Base-by-base conservation (phyloP, 2,888 invertebrate species). In the Drosophila diplacantha region DNA sequence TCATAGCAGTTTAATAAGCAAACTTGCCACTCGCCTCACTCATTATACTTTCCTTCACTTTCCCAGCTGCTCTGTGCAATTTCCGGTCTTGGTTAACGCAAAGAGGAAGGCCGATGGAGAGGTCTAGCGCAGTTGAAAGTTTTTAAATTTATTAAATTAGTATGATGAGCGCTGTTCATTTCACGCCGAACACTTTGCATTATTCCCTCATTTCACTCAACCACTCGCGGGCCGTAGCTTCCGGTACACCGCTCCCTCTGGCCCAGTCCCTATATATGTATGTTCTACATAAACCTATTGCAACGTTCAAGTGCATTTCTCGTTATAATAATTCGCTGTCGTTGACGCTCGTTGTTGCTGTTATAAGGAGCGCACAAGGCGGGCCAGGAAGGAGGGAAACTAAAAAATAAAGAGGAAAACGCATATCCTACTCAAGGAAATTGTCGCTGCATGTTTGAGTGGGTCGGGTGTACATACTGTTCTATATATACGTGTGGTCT, bases 81-180 rank as follows among this genome's bases (percentile, higher is more conserved):
- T 18, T 26, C n/a, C 38, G 5, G 7, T 11, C 43, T 29, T 31
- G 16, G 38, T 31, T 16, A 16, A 22, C 34, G 18, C 16, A 57
- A 43, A 55, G 37, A 43, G 16, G 31, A 29, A 12, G 35, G 20
- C 16, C 24, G 12, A 14, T 31, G 24, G 18, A 46, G n/a, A 32
- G 32, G 16, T 39, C 29, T 11, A 1, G 29, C 0, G 18, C 6
- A 39, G 24, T 37, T 31, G 58, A 44, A 78, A 81, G 75, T 81
- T 76, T 75, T 64, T 73, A 73, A 78, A 75, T 78, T 78, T 73
- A 81, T 78, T 75, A 73, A 76, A 76, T 76, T 79, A 75, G 79
- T 58, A 69, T 71, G 78, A 78, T 75, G 66, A 72, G 68, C 61
- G 63, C 6, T 62, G 61, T 51, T 67, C 53, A 56, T 57, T 75